Evolutionary conservation across 2,113 vertebrate genomes (phyloP).

Genomic region (Pseudorectes ferrugineus): DNA sequence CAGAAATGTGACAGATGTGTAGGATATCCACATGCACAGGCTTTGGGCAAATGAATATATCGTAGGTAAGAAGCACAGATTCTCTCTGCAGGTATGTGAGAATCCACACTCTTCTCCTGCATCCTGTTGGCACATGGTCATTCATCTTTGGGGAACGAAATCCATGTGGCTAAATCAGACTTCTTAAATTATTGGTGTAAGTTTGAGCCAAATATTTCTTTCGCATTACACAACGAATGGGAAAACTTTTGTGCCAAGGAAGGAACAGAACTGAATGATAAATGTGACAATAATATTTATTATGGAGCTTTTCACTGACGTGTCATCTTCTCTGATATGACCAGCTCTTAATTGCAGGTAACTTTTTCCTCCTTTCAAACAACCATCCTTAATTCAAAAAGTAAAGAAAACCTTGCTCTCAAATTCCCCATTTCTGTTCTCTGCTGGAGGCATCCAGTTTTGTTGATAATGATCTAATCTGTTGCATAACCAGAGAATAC

Average conservation of each 20-base stretch:
- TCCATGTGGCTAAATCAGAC: not conserved
- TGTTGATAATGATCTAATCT: constrained; percentile 59
- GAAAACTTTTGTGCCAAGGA: not conserved
- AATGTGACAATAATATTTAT: not conserved
- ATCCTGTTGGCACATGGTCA: not conserved
- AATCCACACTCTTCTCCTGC: not conserved
- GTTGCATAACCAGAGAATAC: constrained; percentile 42
- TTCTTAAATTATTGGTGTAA: not conserved
- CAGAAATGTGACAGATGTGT: not conserved
- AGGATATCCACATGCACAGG: not conserved
- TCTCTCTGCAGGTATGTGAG: not conserved
- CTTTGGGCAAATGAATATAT: not conserved
- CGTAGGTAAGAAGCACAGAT: not conserved
- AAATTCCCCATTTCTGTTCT: not conserved
- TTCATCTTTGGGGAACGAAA: not conserved
- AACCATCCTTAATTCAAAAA: not conserved
- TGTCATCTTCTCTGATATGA: not conserved
- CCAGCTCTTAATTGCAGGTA: not conserved
- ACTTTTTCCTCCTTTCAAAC: not conserved
- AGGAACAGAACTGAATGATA: not conserved
- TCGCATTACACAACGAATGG: not conserved
- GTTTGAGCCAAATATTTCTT: not conserved
- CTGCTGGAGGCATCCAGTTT: constrained; percentile 47
- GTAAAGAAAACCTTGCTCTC: not conserved
- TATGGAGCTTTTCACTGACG: not conserved